phyloP scores from a whole-genome alignment of 2,797 vertebrate genomes.

The Poecilia picta region DNA sequence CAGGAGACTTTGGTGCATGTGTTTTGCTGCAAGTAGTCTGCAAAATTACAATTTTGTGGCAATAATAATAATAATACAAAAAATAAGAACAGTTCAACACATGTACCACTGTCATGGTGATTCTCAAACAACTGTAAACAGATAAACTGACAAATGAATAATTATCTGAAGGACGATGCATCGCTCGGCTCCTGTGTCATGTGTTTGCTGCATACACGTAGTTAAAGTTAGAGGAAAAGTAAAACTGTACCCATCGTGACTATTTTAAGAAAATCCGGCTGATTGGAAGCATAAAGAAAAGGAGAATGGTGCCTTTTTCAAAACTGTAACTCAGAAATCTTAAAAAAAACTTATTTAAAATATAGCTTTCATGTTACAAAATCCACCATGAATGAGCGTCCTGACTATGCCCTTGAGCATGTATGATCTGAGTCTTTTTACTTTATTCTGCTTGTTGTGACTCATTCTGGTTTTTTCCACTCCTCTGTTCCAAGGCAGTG shows the following conservation, averaged over 20 bases:
- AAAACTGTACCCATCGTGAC: too few species aligned
- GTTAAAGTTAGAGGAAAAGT: not conserved
- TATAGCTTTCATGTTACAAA: not conserved
- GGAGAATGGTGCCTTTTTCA: not conserved
- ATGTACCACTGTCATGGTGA: not conserved
- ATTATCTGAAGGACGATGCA: not conserved
- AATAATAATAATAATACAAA: not conserved
- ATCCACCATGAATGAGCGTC: not conserved
- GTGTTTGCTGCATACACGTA: not conserved
- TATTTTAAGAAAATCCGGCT: not conserved
- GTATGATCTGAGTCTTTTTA: not conserved
- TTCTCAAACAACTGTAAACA: not conserved
- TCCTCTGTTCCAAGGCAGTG: slow-evolving; percentile 41
- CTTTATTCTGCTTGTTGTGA: slow-evolving; percentile 30
- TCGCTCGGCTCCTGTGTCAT: not conserved
- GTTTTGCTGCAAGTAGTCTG: not conserved
- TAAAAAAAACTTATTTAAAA: too few species aligned
- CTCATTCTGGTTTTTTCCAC: slow-evolving; percentile 55
- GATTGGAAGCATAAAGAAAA: not conserved
- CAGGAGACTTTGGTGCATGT: not conserved
- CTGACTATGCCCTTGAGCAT: not conserved
- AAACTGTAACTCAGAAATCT: not conserved
- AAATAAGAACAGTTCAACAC: not conserved
- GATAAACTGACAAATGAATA: not conserved
- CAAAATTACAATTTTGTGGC: not conserved